phyloP scores from a whole-genome alignment of 2,113 vertebrate species.

The Trogon surrucura region DNA sequence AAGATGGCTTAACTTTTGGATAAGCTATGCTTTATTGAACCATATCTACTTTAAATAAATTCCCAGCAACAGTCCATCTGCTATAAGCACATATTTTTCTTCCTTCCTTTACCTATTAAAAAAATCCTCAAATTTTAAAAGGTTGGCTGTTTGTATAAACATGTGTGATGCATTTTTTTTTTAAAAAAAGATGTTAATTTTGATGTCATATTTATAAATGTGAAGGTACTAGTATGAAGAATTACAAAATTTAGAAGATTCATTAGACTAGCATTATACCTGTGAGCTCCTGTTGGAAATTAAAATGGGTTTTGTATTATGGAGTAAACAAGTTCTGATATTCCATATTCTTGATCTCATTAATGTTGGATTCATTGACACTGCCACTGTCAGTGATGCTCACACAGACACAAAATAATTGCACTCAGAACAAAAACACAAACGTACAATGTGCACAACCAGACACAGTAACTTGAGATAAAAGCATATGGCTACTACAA shows the following conservation, averaged over 20 bases:
- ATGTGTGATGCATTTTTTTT: not conserved
- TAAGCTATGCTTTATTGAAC: not conserved
- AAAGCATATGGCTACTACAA: not conserved
- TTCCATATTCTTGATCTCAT: not conserved
- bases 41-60: not conserved
- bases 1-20: not conserved
- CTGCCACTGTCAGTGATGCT: not conserved
- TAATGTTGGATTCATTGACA: not conserved
- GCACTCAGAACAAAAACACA: not conserved
- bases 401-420: not conserved
- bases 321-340: not conserved
- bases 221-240: not conserved
- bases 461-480: no score
- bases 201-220: not conserved
- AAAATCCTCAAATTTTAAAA: not conserved
- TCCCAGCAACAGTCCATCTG: not conserved
- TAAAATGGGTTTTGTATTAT: not conserved
- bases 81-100: not conserved
- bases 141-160: accelerated
- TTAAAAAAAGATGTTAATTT: not conserved
- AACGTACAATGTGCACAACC: not conserved
- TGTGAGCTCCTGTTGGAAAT: not conserved
- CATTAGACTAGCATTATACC: not conserved
- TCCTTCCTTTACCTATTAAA: not conserved
- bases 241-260: not conserved